These are phyloP conservation scores for Lycopodina hypogea DNA, from an alignment of 37 sponge, comb jelly and placozoan species.

Conservation along the genomic window DNA sequence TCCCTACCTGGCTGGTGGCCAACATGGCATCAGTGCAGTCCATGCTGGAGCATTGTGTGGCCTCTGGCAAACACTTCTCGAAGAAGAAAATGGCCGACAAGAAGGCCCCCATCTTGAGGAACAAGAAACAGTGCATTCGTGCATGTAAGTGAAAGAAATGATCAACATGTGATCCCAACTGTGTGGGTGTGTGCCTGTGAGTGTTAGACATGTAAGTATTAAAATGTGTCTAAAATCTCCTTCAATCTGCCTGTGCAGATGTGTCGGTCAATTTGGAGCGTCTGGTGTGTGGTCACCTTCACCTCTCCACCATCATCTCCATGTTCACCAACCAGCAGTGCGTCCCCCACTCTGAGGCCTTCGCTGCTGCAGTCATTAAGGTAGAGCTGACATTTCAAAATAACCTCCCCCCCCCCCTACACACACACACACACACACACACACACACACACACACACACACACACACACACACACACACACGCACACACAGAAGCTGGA, in stretches of 20 bases:
- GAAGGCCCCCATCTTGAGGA: conserved; percentile 18
- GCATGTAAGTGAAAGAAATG: conserved; percentile 24
- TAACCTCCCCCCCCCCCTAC: too few relatives aligned
- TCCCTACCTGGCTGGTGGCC: conserved; percentile 49
- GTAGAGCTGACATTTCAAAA: conserved; percentile 22
- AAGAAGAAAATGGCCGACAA: conserved; percentile 33
- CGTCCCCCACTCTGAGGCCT: background rate
- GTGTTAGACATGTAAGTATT: too few relatives aligned
- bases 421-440: too few relatives aligned
- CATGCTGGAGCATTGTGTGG: background rate
- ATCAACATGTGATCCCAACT: too few relatives aligned
- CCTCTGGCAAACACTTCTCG: background rate
- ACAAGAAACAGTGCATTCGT: background rate
- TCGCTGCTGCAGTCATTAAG: conserved; percentile 2
- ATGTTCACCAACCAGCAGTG: conserved; percentile 22
- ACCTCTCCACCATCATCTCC: conserved; percentile 24
- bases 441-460: too few relatives aligned
- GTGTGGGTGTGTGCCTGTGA: too few relatives aligned
- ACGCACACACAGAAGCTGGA: too few relatives aligned
- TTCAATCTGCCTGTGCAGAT: conserved; percentile 3
- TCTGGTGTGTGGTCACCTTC: conserved; percentile 43
- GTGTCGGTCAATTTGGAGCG: conserved; percentile 27
- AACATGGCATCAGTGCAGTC: conserved; percentile 35
- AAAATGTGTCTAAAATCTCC: too few relatives aligned
- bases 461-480: too few relatives aligned